These are phyloP conservation scores for Habrosyne pyritoides DNA, from an alignment of 2,888 invertebrate species.

Conservation along the genomic window DNA sequence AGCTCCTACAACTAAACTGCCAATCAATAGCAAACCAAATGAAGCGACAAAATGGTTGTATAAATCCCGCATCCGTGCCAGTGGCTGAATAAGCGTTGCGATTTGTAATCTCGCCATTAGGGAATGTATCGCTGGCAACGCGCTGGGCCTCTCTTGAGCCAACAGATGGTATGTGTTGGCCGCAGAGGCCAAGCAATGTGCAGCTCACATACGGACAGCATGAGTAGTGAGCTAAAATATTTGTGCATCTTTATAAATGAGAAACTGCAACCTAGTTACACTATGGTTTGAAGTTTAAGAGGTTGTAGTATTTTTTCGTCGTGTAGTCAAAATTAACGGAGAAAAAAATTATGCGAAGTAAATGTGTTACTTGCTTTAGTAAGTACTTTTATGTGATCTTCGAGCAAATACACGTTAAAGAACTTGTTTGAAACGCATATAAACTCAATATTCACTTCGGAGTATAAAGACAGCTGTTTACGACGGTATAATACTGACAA, in stretches of 20 bases:
- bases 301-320: too few species aligned
- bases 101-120: slow-evolving; percentile 70
- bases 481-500: too few species aligned
- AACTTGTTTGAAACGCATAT: too few species aligned
- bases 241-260: background rate
- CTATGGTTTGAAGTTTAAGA: too few species aligned
- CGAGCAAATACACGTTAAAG: too few species aligned
- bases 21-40: background rate
- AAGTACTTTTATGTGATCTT: too few species aligned
- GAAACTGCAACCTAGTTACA: background rate
- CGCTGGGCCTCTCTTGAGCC: slow-evolving; percentile 47
- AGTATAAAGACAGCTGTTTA: too few species aligned
- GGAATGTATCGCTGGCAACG: slow-evolving; percentile 60
- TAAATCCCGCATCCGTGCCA: slow-evolving; percentile 34
- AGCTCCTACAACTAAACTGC: background rate
- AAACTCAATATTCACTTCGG: too few species aligned
- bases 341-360: too few species aligned
- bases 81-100: slow-evolving; percentile 48
- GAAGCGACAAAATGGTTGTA: background rate
- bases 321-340: too few species aligned
- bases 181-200: slow-evolving; percentile 23
- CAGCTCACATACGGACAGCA: slow-evolving; percentile 15
- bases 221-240: slow-evolving; percentile 10
- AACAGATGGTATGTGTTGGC: slow-evolving; percentile 57
- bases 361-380: too few species aligned